These are phyloP conservation scores for Coranthus polyacanthus DNA, from an alignment of 2,797 vertebrate species.

Conservation along the genomic window DNA sequence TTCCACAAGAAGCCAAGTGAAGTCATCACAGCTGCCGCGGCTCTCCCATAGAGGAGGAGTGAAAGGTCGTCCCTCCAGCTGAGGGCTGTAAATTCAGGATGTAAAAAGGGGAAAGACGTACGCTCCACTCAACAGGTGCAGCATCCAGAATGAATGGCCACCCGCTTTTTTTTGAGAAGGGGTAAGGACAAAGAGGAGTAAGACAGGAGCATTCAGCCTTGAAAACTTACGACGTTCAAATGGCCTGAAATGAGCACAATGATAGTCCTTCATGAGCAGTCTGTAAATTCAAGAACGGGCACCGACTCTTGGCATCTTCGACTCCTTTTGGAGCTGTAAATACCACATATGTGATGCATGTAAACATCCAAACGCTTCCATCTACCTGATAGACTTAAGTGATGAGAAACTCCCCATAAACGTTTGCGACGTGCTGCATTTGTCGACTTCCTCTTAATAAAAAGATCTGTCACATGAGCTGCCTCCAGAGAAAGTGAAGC, in stretches of 20 bases:
- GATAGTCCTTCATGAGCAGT: constrained; percentile 49
- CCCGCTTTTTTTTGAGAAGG: constrained; percentile 22
- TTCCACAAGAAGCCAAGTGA: constrained; percentile 68
- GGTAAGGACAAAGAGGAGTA: constrained; percentile 50
- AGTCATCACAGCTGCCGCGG: constrained; percentile 78
- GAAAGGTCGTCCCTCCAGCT: constrained; percentile 81
- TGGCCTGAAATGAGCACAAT: constrained; percentile 40
- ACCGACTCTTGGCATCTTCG: constrained; percentile 24
- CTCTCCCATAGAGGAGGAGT: constrained; percentile 68
- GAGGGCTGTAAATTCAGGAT: constrained; percentile 82
- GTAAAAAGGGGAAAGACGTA: constrained; percentile 77
- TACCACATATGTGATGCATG: constrained; percentile 4
- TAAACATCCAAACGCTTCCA: not conserved
- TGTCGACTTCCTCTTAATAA: constrained; percentile 36
- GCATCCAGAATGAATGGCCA: constrained; percentile 70
- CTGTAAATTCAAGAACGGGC: constrained; percentile 22
- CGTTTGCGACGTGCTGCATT: constrained; percentile 8
- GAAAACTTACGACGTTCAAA: constrained; percentile 53
- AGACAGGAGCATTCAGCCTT: constrained; percentile 55
- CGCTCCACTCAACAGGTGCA: constrained; percentile 82
- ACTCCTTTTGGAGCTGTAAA: constrained; percentile 17
- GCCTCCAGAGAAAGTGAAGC: constrained; percentile 52
- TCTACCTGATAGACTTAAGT: too few relatives aligned
- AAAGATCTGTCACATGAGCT: constrained; percentile 45
- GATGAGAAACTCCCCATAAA: not conserved